These are phyloP conservation scores for Hydrozoanthus gracilis DNA, from an alignment of 92 coral and sea anemone species.

Conservation along the genomic window DNA sequence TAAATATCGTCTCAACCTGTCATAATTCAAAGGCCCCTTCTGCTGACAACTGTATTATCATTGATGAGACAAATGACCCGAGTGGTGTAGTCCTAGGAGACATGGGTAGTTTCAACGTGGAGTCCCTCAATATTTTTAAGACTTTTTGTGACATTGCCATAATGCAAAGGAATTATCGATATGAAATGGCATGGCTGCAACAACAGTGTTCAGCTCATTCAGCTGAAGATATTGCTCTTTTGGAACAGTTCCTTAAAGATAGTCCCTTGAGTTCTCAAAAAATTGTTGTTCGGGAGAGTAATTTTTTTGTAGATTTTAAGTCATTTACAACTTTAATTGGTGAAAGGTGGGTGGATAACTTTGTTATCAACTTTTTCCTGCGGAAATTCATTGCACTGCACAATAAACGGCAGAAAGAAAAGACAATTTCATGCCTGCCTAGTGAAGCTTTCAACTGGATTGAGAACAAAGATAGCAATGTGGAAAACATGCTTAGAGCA, in stretches of 20 bases:
- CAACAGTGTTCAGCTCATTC: not conserved
- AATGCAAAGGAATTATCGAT: not conserved
- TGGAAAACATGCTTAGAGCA: not conserved
- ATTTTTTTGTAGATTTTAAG: not conserved
- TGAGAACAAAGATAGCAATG: not conserved
- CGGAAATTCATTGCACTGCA: not conserved
- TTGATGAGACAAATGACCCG: not conserved
- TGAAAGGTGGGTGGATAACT: conserved; percentile 10
- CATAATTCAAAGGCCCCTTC: not conserved
- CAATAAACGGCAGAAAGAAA: not conserved
- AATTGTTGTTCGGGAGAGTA: not conserved
- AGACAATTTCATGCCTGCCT: not conserved
- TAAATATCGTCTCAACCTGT: not conserved
- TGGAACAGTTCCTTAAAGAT: not conserved
- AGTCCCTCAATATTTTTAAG: not conserved
- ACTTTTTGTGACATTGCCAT: not conserved
- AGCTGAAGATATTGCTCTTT: not conserved
- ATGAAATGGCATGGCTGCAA: not conserved
- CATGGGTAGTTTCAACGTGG: not conserved
- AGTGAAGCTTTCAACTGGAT: conserved; percentile 1
- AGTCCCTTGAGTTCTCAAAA: not conserved
- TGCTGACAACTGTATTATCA: not conserved
- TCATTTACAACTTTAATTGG: not conserved
- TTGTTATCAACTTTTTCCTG: not conserved
- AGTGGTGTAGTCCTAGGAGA: conserved; percentile 1